Evolutionary conservation across 2,888 invertebrate species (phyloP), one percentile per base, ranked within the genome.

Genomic region (Tetrapedia diversipes): DNA sequence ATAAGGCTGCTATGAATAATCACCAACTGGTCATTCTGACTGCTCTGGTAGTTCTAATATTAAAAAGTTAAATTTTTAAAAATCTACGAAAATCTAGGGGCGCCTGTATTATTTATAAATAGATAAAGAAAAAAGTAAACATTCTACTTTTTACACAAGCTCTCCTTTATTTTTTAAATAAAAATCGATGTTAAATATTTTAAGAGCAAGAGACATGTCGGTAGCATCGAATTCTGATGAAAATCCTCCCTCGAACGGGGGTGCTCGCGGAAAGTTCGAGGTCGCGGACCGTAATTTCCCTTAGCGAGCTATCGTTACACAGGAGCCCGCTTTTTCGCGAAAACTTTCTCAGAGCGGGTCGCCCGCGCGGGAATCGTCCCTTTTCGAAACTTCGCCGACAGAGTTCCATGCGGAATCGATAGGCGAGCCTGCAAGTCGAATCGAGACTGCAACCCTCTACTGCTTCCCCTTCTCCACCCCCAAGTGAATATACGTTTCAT

Each of bases 261-360:
- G 14, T 24, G 32, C 39, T 24, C 49, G 19, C 27, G 39, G 10
- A 47, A 60, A 73, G 60, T 74, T 54, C 24, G 47, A 14, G 32
- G 39, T 56, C 32, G 34, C 27, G 16, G 29, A 24, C 10, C 67
- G 57, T 63, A 74, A 73, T 74, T 67, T 57, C 45, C 54, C 57
- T 60, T 39, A 19, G 51, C 57, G 16, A 41, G 45, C 64, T 77
- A 77, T 77, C 75, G 54, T 74, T 64, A 64, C 57, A 49, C 41
- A 51, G 39, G 64, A 57, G 27, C 64, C 41, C 47, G 53, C 14
- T 63, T 29, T 68, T 59, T 64, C 69, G 60, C 49, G 16, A 63
- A 74, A 77, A 77, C 63, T 77, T 77, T 41, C 51, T 7, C 32
- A 8, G 43, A 60, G 65, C 72, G 65, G 45, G 49, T 41, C 22